phyloP scores from a whole-genome alignment of 37 sponge, comb jelly and placozoan genomes.

The Tethya wilhelma region DNA sequence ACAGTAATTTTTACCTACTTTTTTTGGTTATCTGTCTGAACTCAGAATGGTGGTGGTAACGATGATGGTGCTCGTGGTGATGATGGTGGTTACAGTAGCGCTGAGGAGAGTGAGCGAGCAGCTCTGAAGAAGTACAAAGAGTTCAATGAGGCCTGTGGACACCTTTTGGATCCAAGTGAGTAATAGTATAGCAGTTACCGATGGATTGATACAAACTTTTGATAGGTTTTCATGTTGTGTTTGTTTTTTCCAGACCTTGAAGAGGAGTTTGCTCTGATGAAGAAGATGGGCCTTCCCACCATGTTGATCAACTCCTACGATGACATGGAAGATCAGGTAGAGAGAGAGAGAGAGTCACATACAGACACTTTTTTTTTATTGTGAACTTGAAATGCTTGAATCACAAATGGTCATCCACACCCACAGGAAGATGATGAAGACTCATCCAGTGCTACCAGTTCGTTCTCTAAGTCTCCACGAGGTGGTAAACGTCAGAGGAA shows the following conservation, averaged over 20 bases:
- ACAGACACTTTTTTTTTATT: too few species aligned
- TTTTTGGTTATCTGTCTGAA: too few species aligned
- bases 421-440: too few species aligned
- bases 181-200: not conserved
- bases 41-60: too few species aligned
- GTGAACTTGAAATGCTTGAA: too few species aligned
- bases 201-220: not conserved
- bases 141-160: slow-evolving; percentile 24
- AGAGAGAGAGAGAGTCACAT: not conserved
- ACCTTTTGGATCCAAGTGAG: slow-evolving; percentile 58
- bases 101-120: slow-evolving; percentile 13
- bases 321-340: slow-evolving; percentile 39
- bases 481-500: too few species aligned
- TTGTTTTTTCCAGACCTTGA: slow-evolving; percentile 30
- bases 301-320: slow-evolving; percentile 62
- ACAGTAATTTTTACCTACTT: too few species aligned
- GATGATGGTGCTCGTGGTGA: slow-evolving; percentile 1
- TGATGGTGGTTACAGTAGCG: slow-evolving; percentile 4
- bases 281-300: slow-evolving; percentile 64
- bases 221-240: not conserved
- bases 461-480: too few species aligned
- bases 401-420: too few species aligned
- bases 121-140: slow-evolving; percentile 50
- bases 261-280: slow-evolving; percentile 66
- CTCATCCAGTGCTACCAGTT: too few species aligned